phyloP scores from a whole-genome alignment of 2,113 vertebrate genomes.

The Sakesphorus luctuosus region DNA sequence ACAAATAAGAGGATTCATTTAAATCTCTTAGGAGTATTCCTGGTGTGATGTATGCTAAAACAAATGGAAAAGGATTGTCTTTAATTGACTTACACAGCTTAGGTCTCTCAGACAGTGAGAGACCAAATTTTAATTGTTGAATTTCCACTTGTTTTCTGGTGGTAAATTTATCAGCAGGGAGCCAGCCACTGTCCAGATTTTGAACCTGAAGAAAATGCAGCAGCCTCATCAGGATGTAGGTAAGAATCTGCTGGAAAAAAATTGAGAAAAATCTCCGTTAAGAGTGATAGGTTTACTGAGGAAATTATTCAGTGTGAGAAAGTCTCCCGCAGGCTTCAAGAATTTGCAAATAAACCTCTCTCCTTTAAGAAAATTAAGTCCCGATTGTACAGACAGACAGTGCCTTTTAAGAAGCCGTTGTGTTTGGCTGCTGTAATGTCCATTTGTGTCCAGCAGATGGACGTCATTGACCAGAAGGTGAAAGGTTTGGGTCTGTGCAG shows the following conservation, averaged over 20 bases:
- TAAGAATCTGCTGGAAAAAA: neutral
- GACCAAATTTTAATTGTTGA: neutral
- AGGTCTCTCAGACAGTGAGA: neutral
- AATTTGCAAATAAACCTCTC: neutral
- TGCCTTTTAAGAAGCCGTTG: neutral
- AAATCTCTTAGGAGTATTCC: neutral
- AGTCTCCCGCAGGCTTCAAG: neutral
- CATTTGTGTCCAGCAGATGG: constrained; percentile 55
- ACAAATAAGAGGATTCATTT: neutral
- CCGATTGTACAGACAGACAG: neutral
- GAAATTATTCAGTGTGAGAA: neutral
- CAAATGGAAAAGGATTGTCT: neutral
- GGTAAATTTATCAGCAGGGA: neutral
- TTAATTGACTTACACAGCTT: neutral
- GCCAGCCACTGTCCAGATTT: neutral
- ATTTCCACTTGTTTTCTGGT: neutral
- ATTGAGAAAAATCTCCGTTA: neutral
- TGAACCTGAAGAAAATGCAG: neutral
- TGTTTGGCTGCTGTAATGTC: constrained; percentile 12
- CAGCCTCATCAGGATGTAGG: neutral
- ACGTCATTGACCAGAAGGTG: constrained; percentile 16
- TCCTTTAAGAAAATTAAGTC: neutral
- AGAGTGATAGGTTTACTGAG: neutral
- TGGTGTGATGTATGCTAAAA: neutral
- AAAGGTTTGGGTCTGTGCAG: neutral